Base-by-base conservation (phyloP, 2,113 vertebrate genomes). In the Triplophysa rosa region DNA sequence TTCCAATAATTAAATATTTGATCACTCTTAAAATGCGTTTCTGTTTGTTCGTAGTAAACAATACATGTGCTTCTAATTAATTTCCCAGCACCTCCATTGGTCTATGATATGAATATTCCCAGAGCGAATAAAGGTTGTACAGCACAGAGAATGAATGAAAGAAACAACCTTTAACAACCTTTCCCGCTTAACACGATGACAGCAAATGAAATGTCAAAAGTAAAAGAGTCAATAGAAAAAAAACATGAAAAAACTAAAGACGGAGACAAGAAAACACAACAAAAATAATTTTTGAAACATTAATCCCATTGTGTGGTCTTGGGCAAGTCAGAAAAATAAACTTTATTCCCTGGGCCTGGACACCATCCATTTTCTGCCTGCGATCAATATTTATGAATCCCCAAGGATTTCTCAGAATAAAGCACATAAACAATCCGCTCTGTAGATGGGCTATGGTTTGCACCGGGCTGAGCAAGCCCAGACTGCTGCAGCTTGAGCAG, bases 341-440 rank as follows among this genome's bases (percentile, higher is more conserved):
- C 91, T 94, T 91, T 93, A 95, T 94, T 95, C 94, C 94, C 94
- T 86, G 90, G 93, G 91, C 92, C 89, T 91, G 90, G 92, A 93
- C 93, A 93, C 93, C 94, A 95, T 95, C 94, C 94, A 95, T 96
- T 95, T 95, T 96, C 95, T 93, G 93, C 93, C 71, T 95, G 93
- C 94, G 91, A 97, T 99, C 97, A 98, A 99, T 99, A 98, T 98
- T 98, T 99, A 98, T 97, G 95, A 98, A 96, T 94, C 97, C 95
- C 95, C 78, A 88, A 95, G 97, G 97, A 97, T 93, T 93, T 49
- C 94, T 94, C 92, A 89, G 93, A 94, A 92, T 94, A 95, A 94
- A 95, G 95, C 94, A 94, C 92, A 93, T 92, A 92, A 93, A 92
- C 91, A 92, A 93, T 89, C 91, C 87, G 70, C 58, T 40, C 75